phyloP scores from a whole-genome alignment of 1,140 invertebrate genomes.

The Ladona fulva region DNA sequence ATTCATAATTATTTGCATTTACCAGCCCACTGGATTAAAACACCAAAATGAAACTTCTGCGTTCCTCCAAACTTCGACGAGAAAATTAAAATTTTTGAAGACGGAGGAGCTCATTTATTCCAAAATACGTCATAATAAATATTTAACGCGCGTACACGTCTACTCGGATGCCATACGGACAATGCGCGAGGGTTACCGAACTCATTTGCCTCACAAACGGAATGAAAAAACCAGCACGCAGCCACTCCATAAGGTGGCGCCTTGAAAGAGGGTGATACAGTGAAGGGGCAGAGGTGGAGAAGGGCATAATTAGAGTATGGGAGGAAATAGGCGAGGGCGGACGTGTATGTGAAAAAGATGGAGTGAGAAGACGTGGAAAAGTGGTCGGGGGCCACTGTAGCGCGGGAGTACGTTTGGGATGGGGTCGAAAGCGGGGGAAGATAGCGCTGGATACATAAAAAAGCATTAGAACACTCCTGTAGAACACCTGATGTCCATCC shows the following conservation, averaged over 20 bases:
- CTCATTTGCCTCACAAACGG: not conserved
- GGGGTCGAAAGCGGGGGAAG: not conserved
- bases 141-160: too few species aligned
- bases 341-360: not conserved
- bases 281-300: not conserved
- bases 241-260: not conserved
- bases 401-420: not conserved
- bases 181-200: not conserved
- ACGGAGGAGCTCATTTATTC: too few species aligned
- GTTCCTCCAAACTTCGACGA: too few species aligned
- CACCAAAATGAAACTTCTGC: too few species aligned
- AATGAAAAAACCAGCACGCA: not conserved
- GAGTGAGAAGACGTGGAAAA: not conserved
- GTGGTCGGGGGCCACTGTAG: not conserved
- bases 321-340: not conserved
- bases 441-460: not conserved
- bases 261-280: not conserved
- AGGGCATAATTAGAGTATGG: not conserved
- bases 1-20: too few species aligned
- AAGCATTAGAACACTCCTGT: not conserved
- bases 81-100: too few species aligned
- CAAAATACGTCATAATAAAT: too few species aligned
- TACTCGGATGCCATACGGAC: not conserved
- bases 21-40: too few species aligned
- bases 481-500: slow-evolving; percentile 7